These are phyloP conservation scores for Antedon bifida DNA, from an alignment of 35 echinoderm and acorn worm species.

Conservation along the genomic window DNA sequence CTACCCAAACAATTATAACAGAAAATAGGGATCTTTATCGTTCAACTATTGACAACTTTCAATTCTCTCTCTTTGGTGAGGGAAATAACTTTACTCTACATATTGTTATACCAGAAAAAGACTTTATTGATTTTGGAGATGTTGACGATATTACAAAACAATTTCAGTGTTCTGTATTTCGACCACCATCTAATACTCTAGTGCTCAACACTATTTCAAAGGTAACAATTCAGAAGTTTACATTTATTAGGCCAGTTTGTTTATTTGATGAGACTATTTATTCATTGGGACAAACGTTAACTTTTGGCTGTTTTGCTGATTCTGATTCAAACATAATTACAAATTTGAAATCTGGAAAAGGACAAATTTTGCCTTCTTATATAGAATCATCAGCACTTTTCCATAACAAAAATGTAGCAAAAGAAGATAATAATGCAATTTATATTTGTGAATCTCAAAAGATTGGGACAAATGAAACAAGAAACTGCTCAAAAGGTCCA, in stretches of 20 bases:
- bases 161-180: not conserved
- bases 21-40: not conserved
- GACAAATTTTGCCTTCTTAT: not conserved
- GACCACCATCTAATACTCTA: too few relatives aligned
- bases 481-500: not conserved
- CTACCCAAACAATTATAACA: not conserved
- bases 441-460: not conserved
- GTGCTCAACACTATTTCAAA: too few relatives aligned
- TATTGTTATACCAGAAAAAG: not conserved
- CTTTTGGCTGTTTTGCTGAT: not conserved
- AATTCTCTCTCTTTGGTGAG: not conserved
- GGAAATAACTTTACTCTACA: not conserved
- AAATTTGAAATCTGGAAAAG: not conserved
- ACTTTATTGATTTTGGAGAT: not conserved
- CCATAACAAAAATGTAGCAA: not conserved
- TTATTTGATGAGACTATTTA: too few relatives aligned
- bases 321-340: not conserved
- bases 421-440: not conserved
- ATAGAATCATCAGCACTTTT: not conserved
- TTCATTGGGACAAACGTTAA: too few relatives aligned
- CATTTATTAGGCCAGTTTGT: too few relatives aligned
- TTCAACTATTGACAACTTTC: not conserved
- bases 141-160: not conserved
- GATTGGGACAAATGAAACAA: not conserved
- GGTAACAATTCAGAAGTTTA: too few relatives aligned